Evolutionary conservation across 92 coral and sea anemone genomes (phyloP), one percentile per base, ranked within the genome.

Genomic region (Epizoanthus fatuus): DNA sequence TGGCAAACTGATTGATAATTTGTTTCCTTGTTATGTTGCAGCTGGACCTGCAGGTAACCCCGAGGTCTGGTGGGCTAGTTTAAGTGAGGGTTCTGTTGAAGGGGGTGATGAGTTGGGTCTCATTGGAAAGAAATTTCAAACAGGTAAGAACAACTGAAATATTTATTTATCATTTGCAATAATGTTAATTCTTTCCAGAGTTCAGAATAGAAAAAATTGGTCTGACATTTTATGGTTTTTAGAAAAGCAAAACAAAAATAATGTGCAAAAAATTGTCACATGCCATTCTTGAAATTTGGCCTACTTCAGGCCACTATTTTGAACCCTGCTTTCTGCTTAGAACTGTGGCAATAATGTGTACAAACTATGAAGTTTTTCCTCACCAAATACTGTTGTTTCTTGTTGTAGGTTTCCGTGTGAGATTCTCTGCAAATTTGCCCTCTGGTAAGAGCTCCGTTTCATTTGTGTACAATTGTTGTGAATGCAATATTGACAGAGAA

Each of bases 31-130:
- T 59, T 35, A 52, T 66, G 49, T 63, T 60, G 45, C 85, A 97
- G 99, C 98, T 95, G 99, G 98, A 79, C 94, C 99, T 19, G 93
- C 99, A 69, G 99, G 99, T 62, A 95, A 89, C 69, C 99, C 99
- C 39, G 99, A 97, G 78, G 96, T 97, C 85, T 95, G 97, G 99
- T 97, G 99, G 99, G 94, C 98, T 91, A 97, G 98, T 85, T 87
- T 94, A 47, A 89, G 85, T 59, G 93, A 97, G 93, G 99, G 99
- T 83, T 97, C 94, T 52, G 99, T 88, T 55, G 92, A 90, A 54
- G 99, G 99, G 53, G 95, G 95, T 44, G 98, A 95, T 63, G 99
- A 97, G 86, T 86, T 97, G 92, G 99, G 99, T 85, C 94, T 97
- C 39, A 97, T 97, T 93, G 99, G 99, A 45, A 97, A 97, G 86